A percentile compares a stretch with the other conserved stretches of the same genome.
Conservation (phyloP, 2,113 vertebrate genomes). For the Columba livia region DNA sequence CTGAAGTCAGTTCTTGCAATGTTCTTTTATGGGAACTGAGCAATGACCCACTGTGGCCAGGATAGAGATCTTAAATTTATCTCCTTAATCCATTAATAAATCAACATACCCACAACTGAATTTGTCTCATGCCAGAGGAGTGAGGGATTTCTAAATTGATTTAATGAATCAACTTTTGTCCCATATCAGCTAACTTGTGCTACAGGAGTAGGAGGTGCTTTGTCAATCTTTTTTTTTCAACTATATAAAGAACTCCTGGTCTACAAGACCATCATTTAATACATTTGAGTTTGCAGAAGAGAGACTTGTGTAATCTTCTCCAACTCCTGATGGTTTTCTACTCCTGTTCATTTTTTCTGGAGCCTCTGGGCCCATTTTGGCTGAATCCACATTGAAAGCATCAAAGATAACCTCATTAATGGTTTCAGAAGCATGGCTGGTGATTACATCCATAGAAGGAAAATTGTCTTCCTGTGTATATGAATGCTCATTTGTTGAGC, state of each 20-base stretch:
- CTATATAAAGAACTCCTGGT: constrained; percentile 55
- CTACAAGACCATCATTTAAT: not conserved
- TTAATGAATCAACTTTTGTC: not conserved
- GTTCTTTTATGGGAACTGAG: not conserved
- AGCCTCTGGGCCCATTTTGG: not conserved
- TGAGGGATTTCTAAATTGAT: not conserved
- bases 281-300: not conserved
- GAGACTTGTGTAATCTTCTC: not conserved
- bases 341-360: not conserved
- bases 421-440: not conserved
- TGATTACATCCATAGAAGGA: not conserved
- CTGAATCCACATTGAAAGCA: not conserved
- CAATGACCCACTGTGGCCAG: not conserved
- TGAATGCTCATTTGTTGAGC: not conserved
- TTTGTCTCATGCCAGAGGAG: not conserved
- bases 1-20: not conserved
- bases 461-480: not conserved
- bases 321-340: not conserved
- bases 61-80: not conserved
- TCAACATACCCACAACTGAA: not conserved
- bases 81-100: not conserved
- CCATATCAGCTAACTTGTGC: not conserved
- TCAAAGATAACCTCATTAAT: not conserved
- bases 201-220: not conserved
- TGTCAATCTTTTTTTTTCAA: not conserved